Evolutionary conservation across 2,113 vertebrate genomes (phyloP), one percentile per base, ranked within the genome.

Genomic region (Malaclemys terrapin): DNA sequence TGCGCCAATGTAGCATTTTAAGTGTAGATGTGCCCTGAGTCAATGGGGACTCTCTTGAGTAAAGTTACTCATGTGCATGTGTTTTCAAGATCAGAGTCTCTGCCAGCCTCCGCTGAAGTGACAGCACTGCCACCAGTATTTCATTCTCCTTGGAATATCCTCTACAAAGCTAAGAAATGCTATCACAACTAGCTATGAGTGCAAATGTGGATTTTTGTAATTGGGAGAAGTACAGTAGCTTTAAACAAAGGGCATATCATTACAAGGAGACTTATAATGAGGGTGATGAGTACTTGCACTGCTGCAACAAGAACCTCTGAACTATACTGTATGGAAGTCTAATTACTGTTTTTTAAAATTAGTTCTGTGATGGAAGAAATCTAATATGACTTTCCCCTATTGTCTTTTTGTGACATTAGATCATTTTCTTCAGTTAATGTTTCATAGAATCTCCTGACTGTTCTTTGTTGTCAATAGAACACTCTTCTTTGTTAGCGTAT

Each of bases 201-300:
- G 22, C 79, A 96, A 91, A 94, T 53, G 20, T 80, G 89, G 93
- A 79, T 93, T 94, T 95, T 76, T 89, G 31, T 89, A 94, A 92
- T 82, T 94, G 91, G 72, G 78, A 93, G 25, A 4, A 88, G 12
- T 27, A 62, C 16, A 85, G 20, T 65, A 88, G 89, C 82, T 79
- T 94, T 56, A 92, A 96, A 75, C 87, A 50, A 92, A 95, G 65
- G 82, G 92, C 65, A 83, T 79, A 85, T 83, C 17, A 82, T 85
- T 90, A 91, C 89, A 93, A 82, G 85, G 50, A 91, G 25, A 78
- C 86, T 89, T 91, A 53, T 97, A 93, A 95, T 75, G 84, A 96
- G 25, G 45, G 29, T 81, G 57, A 82, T 54, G 86, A 91, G 75
- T 75, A 83, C 53, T 85, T 45, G 35, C 38, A 84, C 65, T 93